These are phyloP conservation scores for Hymenopus coronatus DNA, from an alignment of 2,888 invertebrate genomes.

Conservation along the genomic window DNA sequence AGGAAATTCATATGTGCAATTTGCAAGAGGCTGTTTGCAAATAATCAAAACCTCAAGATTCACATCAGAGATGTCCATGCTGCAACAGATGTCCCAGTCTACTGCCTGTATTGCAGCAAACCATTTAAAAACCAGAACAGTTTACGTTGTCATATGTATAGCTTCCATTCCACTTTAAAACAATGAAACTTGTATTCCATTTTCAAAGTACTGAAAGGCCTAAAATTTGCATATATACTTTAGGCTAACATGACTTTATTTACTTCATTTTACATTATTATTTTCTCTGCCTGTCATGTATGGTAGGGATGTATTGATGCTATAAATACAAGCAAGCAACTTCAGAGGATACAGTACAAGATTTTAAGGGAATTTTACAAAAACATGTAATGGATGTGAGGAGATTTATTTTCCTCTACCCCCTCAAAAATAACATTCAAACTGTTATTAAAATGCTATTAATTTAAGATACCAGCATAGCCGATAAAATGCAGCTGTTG, in stretches of 20 bases:
- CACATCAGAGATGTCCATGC: slow-evolving; percentile 67
- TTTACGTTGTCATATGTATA: not conserved
- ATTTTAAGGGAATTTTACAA: too few relatives aligned
- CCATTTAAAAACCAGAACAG: not conserved
- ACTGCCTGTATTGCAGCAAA: not conserved
- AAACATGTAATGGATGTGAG: too few relatives aligned
- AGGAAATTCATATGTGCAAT: slow-evolving; percentile 60
- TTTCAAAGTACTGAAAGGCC: not conserved
- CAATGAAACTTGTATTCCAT: not conserved
- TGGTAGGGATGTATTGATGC: too few relatives aligned
- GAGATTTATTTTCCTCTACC: too few relatives aligned
- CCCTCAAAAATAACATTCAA: too few relatives aligned
- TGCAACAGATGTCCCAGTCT: not conserved
- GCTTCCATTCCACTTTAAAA: not conserved
- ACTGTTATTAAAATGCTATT: too few relatives aligned
- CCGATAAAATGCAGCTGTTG: too few relatives aligned
- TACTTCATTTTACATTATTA: not conserved
- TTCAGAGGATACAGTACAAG: too few relatives aligned
- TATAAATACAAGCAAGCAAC: too few relatives aligned
- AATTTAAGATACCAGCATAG: too few relatives aligned
- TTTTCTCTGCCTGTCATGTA: too few relatives aligned
- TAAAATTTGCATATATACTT: not conserved
- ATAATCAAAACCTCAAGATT: slow-evolving; percentile 67
- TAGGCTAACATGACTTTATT: not conserved
- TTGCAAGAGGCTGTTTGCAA: slow-evolving; percentile 62